Evolutionary conservation across 2,888 invertebrate genomes (phyloP).

Genomic region (Tolmerus cingulatus): DNA sequence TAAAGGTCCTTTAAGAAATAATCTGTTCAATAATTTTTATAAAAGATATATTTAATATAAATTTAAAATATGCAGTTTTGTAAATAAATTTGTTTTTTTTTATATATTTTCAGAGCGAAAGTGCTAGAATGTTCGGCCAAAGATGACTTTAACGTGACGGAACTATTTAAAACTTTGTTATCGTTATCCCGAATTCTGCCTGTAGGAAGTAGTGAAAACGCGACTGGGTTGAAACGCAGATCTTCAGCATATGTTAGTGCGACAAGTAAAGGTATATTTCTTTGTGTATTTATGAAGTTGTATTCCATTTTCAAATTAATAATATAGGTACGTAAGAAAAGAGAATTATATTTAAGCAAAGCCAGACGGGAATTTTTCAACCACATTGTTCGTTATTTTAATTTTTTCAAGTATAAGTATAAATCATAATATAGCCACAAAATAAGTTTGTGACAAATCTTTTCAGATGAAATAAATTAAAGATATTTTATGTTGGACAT

Average conservation of each 20-base stretch:
- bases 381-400: too few relatives aligned
- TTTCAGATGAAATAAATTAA: too few relatives aligned
- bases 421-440: too few relatives aligned
- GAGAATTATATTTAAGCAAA: too few relatives aligned
- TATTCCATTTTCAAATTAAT: background rate
- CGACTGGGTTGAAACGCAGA: constrained; percentile 72
- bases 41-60: too few relatives aligned
- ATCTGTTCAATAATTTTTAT: too few relatives aligned
- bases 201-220: constrained; percentile 67
- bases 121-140: constrained; percentile 82
- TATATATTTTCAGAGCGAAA: constrained; percentile 68
- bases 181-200: constrained; percentile 77
- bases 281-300: background rate
- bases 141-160: constrained; percentile 79
- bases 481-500: too few relatives aligned
- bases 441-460: too few relatives aligned
- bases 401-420: too few relatives aligned
- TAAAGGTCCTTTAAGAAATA: too few relatives aligned
- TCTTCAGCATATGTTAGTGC: constrained; percentile 77
- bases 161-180: constrained; percentile 81
- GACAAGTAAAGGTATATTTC: constrained; percentile 64
- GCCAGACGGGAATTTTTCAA: too few relatives aligned
- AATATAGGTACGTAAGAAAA: too few relatives aligned
- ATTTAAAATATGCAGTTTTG: background rate
- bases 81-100: background rate